Evolutionary conservation across 2,797 vertebrate species (phyloP).

Genomic region (Mus minutoides): DNA sequence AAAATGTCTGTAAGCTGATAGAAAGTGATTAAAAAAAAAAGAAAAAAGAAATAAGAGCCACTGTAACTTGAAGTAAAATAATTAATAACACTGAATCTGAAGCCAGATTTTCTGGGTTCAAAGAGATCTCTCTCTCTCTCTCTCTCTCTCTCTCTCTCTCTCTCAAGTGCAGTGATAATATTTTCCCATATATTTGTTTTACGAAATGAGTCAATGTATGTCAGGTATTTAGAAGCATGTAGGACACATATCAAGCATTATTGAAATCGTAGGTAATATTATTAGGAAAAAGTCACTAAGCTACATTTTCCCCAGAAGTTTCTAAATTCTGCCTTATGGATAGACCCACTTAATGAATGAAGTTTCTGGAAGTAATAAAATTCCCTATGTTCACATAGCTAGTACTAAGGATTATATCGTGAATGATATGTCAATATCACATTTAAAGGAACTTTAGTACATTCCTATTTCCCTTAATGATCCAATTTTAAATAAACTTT

Average conservation of each 20-base stretch:
- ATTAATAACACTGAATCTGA: not conserved
- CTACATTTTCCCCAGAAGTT: not conserved
- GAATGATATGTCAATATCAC: not conserved
- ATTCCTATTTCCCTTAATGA: slow-evolving; percentile 39
- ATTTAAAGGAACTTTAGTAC: not conserved
- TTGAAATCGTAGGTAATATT: not conserved
- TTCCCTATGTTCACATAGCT: not conserved
- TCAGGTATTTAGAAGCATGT: not conserved
- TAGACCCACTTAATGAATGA: not conserved
- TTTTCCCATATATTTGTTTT: not conserved
- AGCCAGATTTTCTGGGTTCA: not conserved
- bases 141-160: not conserved
- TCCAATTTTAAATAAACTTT: not conserved
- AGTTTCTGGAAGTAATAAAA: slow-evolving; percentile 6
- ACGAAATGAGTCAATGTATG: not conserved
- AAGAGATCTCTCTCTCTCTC: not conserved
- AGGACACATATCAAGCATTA: not conserved
- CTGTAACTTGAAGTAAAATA: not conserved
- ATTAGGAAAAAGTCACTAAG: not conserved
- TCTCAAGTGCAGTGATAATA: not conserved
- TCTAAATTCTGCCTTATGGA: slow-evolving; percentile 11
- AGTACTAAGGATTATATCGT: not conserved
- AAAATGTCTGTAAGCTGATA: not conserved
- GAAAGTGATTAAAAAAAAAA: not conserved
- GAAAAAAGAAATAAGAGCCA: not conserved